phyloP scores from a whole-genome alignment of 2,113 vertebrate species.

The Raja brachyura region DNA sequence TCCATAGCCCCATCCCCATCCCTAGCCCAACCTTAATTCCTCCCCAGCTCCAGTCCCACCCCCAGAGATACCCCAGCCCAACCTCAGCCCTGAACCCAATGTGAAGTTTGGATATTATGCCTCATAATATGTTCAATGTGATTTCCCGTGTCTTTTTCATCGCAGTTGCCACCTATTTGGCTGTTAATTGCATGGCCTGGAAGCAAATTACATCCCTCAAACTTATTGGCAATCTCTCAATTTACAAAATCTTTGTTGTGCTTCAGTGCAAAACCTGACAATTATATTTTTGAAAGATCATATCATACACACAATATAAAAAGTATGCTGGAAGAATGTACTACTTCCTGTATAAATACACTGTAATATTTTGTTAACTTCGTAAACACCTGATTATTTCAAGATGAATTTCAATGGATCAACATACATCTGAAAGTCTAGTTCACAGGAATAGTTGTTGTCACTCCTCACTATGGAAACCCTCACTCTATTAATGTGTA shows the following conservation, averaged over 20 bases:
- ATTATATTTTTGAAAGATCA: not conserved
- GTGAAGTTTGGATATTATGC: too few species aligned
- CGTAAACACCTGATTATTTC: not conserved
- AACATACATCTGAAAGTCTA: not conserved
- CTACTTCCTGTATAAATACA: too few species aligned
- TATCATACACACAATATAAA: not conserved
- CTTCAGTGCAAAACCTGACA: not conserved
- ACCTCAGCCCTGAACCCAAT: too few species aligned
- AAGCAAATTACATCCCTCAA: not conserved
- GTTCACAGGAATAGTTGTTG: not conserved
- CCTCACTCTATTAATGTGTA: not conserved
- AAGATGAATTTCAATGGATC: not conserved
- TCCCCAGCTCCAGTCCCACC: too few species aligned
- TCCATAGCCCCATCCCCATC: too few species aligned
- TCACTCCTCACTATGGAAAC: not conserved
- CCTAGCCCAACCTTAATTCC: too few species aligned
- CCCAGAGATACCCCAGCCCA: too few species aligned
- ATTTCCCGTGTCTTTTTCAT: too few species aligned
- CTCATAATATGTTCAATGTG: too few species aligned
- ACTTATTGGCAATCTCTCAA: not conserved
- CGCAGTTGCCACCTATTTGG: too few species aligned
- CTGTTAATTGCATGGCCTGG: not conserved
- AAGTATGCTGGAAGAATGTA: too few species aligned
- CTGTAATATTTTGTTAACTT: too few species aligned
- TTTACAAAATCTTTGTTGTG: not conserved